Conservation (phyloP, 2,888 invertebrate species). For the Teleogryllus oceanicus region DNA sequence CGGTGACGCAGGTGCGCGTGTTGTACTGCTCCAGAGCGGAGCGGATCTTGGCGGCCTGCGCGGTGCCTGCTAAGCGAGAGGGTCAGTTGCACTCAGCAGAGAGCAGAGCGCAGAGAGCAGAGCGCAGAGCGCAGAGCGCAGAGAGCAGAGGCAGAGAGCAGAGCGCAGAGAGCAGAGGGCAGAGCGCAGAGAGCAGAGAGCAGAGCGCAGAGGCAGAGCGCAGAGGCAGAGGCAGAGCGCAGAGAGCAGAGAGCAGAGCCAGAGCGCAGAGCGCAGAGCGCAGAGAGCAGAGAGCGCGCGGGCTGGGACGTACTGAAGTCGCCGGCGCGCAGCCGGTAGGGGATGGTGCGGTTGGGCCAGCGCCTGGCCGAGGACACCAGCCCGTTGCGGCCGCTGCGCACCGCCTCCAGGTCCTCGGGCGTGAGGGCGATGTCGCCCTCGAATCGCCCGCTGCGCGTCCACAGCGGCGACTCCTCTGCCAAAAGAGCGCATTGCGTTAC, state of each 20-base stretch:
- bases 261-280: no score
- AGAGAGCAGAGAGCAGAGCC: no score
- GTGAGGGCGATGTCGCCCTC: slow-evolving; percentile 53
- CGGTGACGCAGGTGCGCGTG: not conserved
- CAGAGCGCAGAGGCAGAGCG: no score
- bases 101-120: no score
- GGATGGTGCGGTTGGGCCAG: slow-evolving; percentile 52
- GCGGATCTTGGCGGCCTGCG: not conserved
- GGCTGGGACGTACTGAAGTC: slow-evolving; percentile 49
- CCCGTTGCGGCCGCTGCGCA: slow-evolving; percentile 47
- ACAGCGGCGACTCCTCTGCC: slow-evolving; percentile 36
- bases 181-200: no score
- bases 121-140: no score
- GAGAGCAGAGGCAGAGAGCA: no score
- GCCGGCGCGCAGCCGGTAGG: slow-evolving; percentile 50
- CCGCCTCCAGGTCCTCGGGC: slow-evolving; percentile 40
- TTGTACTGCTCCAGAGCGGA: not conserved
- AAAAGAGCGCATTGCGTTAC: no score
- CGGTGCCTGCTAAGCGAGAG: not conserved
- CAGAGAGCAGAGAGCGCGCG: no score
- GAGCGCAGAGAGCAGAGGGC: no score
- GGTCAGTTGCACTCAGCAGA: no score
- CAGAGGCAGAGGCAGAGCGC: no score
- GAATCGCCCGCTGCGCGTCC: slow-evolving; percentile 52
- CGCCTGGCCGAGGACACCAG: slow-evolving; percentile 48